phyloP scores from a whole-genome alignment of 2,797 vertebrate genomes.

The Hapalemur alaotrensis region DNA sequence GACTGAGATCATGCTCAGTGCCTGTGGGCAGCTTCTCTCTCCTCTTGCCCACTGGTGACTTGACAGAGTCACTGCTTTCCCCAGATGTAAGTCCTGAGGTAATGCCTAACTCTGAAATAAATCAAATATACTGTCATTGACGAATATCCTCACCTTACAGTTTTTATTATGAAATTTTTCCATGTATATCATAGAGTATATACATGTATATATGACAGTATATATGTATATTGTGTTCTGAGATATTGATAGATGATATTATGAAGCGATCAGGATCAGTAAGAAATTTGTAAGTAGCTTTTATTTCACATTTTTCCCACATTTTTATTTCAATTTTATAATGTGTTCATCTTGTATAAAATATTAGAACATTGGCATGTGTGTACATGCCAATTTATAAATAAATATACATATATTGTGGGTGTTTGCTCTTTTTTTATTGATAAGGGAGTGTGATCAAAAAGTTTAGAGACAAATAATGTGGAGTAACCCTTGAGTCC shows the following conservation, averaged over 20 bases:
- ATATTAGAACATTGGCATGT: not conserved
- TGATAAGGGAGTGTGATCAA: not conserved
- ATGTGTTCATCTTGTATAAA: not conserved
- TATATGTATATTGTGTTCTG: not conserved
- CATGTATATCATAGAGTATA: not conserved
- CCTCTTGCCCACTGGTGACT: not conserved
- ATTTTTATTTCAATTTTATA: not conserved
- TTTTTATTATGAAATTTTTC: not conserved
- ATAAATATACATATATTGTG: not conserved
- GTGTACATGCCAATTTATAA: not conserved
- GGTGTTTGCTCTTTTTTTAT: not conserved
- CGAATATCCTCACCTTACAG: not conserved
- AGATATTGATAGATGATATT: not conserved
- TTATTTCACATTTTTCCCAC: not conserved
- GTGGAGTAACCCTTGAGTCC: not conserved
- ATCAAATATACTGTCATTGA: not conserved
- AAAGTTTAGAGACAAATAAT: not conserved
- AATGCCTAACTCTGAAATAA: not conserved
- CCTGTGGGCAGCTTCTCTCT: not conserved
- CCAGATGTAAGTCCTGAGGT: not conserved
- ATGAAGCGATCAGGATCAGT: not conserved
- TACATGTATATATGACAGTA: not conserved
- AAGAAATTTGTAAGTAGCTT: not conserved
- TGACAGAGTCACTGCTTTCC: not conserved
- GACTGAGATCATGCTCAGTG: not conserved